A percentile compares a stretch with the other conserved stretches of the same genome.
Evolutionary conservation across 2,797 vertebrate genomes (phyloP).

Genomic region (Danio choprae): DNA sequence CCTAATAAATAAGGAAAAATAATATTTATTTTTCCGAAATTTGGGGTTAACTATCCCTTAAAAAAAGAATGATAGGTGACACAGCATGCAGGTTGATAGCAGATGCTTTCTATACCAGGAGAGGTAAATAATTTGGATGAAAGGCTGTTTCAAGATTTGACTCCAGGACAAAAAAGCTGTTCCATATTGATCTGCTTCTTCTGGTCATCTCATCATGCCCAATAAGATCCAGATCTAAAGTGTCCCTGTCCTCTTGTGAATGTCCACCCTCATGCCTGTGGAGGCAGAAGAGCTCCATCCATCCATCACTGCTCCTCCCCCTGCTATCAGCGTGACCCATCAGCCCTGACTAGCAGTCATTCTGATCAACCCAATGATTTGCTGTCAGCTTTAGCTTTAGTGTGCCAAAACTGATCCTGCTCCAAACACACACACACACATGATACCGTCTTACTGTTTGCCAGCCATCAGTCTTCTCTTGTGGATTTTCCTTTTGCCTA

Average conservation of each 20-base stretch:
- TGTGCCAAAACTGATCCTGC: constrained; percentile 41
- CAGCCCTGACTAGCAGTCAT: constrained; percentile 56
- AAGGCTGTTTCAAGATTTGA: constrained; percentile 13
- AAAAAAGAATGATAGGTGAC: too few relatives aligned
- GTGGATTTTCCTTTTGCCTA: not conserved
- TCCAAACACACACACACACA: constrained; percentile 42
- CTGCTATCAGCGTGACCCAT: constrained; percentile 61
- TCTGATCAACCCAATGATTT: constrained; percentile 67
- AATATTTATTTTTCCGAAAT: too few relatives aligned
- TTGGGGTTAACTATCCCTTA: too few relatives aligned
- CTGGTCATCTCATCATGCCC: constrained; percentile 38
- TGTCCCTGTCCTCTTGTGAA: constrained; percentile 30
- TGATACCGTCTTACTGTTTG: not conserved
- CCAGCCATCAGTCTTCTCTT: constrained; percentile 16
- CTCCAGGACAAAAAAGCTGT: constrained; percentile 37
- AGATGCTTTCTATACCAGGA: not conserved
- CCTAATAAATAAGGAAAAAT: too few relatives aligned
- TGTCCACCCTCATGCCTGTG: constrained; percentile 31
- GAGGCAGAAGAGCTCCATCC: constrained; percentile 50
- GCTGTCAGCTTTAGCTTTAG: constrained; percentile 41
- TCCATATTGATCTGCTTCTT: constrained; percentile 51
- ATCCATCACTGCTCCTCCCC: constrained; percentile 62
- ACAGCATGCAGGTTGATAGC: too few relatives aligned
- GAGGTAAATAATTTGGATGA: constrained; percentile 43
- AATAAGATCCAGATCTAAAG: constrained; percentile 43